Base-by-base conservation (phyloP, 2,888 invertebrate species). In the Tetheella fluctuosa region DNA sequence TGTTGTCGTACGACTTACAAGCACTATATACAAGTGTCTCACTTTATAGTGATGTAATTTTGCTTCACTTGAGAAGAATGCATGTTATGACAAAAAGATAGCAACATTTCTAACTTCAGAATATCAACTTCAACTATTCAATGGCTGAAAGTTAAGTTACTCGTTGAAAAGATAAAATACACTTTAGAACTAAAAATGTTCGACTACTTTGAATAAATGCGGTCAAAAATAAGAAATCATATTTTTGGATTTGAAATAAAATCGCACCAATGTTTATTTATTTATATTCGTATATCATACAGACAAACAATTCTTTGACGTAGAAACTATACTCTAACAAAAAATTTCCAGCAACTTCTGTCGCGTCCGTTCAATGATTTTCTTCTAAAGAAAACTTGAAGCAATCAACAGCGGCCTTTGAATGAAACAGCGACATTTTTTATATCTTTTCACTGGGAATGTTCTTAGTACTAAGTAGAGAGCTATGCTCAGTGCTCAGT, bases 361-460 rank as follows among this genome's bases (percentile, higher is more conserved):
- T 61, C 52, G 55, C 20, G 48, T 48, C 20, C 20, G 23, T 37
- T 5, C 30, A 57, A 69, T 69, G 65, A 73, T 73, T 72, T 76
- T 77, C 73, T 67, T 71, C 68, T 69, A 55, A 64, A 63, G 67
- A 63, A 68, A 62, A 72, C 68, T 73, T 65, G 64, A 63, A 67
- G 72, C 79, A 75, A 78, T 77, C 74, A 71, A 67, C 68, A 59
- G 61, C 70, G 64, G 67, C 65, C 71, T 80, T 73, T 78, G 75
- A 80, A 74, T 74, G 71, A 64, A 70, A 71, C 70, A 65, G 75
- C 53, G 60, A 62, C 61, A 66, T 70, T 68, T 73, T 69, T 75
- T 76, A 59, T 69, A 34, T 65, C 73, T 74, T 75, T 77, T 74
- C 73, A 66, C 64, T 64, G 72, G 69, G 74, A 72, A 74, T 71